Evolutionary conservation across 2,113 vertebrate genomes (phyloP).

Genomic region (Tachysurus fulvidraco): DNA sequence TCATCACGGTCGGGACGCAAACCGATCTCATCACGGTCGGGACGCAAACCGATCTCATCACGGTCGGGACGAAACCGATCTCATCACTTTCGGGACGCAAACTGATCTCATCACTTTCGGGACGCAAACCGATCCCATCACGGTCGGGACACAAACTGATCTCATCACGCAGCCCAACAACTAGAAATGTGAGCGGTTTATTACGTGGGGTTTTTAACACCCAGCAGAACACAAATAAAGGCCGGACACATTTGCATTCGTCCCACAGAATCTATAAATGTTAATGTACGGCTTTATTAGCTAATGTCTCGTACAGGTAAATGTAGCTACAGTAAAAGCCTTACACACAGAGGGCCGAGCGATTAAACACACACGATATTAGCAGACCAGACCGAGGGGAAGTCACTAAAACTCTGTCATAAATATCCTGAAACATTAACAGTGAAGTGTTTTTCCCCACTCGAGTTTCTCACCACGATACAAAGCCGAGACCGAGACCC

Average conservation of each 20-base stretch:
- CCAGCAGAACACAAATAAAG: background rate
- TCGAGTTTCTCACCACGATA: background rate
- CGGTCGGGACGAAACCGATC: too few relatives aligned
- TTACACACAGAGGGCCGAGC: background rate
- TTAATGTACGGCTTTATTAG: background rate
- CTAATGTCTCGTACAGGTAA: background rate
- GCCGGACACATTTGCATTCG: background rate
- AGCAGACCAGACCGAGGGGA: background rate
- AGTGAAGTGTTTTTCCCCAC: background rate
- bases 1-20: too few relatives aligned
- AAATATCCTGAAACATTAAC: background rate
- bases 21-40: too few relatives aligned
- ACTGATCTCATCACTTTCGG: too few relatives aligned
- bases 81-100: too few relatives aligned
- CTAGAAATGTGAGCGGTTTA: background rate
- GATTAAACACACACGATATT: background rate
- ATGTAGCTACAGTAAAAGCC: background rate
- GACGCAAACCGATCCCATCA: too few relatives aligned
- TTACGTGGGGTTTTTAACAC: background rate
- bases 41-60: too few relatives aligned
- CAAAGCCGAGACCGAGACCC: background rate
- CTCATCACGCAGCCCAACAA: too few relatives aligned
- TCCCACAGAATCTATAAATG: background rate
- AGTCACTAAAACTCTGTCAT: background rate
- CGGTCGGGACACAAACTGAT: too few relatives aligned